Evolutionary conservation across 2,797 vertebrate species (phyloP), one percentile per base, ranked within the genome.

Genomic region (Chelonia mydas): DNA sequence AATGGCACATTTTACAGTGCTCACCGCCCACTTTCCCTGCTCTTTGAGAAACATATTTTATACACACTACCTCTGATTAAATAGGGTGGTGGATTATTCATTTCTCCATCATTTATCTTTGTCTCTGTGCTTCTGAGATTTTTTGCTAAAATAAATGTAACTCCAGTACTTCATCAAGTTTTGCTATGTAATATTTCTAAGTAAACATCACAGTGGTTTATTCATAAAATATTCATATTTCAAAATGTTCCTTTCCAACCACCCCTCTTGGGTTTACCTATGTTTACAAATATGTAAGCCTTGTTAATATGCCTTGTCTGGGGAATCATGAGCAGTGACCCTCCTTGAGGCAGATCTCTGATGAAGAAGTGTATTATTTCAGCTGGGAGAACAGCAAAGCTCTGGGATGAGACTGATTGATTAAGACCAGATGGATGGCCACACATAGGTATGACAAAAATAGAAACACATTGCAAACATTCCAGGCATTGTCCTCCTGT

Each of bases 371-470:
- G 97, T 99, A 98, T 99, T 99, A 98, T 99, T 98, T 98, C 99
- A 99, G 99, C 99, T 99, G 99, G 98, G 98, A 97, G 98, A 98
- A 98, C 97, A 98, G 97, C 98, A 98, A 98, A 98, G 98, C 98
- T 97, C 97, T 72, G 86, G 98, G 98, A 99, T 98, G 98, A 98
- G 98, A 98, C 98, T 98, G 98, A 99, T 98, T 99, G 99, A 99
- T 99, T 99, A 98, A 98, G 99, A 99, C 98, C 99, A 99, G 99
- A 99, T 99, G 99, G 99, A 98, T 97, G 98, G 98, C 98, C 98
- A 98, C 98, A 99, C 98, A 98, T 98, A 99, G 99, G 98, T 99
- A 98, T 51, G 98, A 99, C 98, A 93, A 97, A 99, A 99, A 99
- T 99, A 99, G 99, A 98, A 98, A 98, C 98, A 93, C 98, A 98